Percentiles rank a stretch among this genome's conserved stretches.
Conservation (phyloP, 2,888 invertebrate genomes). For the Lydus trimaculatus region DNA sequence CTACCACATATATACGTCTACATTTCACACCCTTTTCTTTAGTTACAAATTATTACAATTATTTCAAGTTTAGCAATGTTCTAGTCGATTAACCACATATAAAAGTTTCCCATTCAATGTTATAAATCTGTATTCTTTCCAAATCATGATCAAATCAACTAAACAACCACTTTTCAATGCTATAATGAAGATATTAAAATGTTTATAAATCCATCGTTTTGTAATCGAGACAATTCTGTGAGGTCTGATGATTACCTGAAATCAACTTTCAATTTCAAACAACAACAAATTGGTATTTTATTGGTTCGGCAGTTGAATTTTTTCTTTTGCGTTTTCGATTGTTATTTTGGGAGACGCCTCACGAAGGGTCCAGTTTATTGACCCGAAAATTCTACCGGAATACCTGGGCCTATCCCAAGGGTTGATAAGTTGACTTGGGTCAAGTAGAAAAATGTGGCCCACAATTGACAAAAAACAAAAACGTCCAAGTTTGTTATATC, state of each 20-base stretch:
- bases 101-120: not conserved
- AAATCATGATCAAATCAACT: slow-evolving; percentile 37
- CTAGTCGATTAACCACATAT: not conserved
- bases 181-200: slow-evolving; percentile 42
- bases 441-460: slow-evolving; percentile 36
- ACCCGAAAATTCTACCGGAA: slow-evolving; percentile 9
- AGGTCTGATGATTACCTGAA: slow-evolving; percentile 18
- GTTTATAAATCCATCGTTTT: slow-evolving; percentile 38
- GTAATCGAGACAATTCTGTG: slow-evolving; percentile 31
- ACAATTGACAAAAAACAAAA: slow-evolving; percentile 28
- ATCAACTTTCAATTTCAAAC: not conserved
- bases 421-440: slow-evolving; percentile 38
- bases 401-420: slow-evolving; percentile 40
- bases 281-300: no score
- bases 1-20: slow-evolving; percentile 44
- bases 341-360: not conserved
- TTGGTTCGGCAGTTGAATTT: no score
- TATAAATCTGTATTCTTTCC: slow-evolving; percentile 32
- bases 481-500: not conserved
- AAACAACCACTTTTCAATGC: slow-evolving; percentile 33
- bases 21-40: slow-evolving; percentile 38
- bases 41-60: not conserved
- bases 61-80: not conserved
- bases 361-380: not conserved
- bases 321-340: no score